A percentile compares a stretch with the other conserved stretches of the same genome.
Evolutionary conservation across 2,113 vertebrate species (phyloP).

Genomic region (Phrynosoma blainvillii): DNA sequence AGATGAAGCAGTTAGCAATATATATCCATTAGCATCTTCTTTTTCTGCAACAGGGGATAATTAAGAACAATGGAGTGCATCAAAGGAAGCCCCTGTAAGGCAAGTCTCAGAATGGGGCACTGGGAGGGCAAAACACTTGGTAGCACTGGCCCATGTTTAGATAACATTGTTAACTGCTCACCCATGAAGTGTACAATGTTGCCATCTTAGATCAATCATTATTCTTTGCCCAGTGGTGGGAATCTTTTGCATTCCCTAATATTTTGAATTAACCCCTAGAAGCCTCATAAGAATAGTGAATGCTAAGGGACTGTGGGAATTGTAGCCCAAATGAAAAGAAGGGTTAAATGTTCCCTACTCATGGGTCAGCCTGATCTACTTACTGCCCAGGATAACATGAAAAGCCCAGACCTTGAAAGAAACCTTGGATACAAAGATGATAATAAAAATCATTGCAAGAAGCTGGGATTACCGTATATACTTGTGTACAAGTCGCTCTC

Average conservation of each 20-base stretch:
- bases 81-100: not conserved
- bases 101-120: not conserved
- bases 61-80: slow-evolving; percentile 29
- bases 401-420: not conserved
- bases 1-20: slow-evolving; percentile 14
- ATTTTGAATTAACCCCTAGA: not conserved
- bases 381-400: no score
- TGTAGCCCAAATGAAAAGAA: not conserved
- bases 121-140: not conserved
- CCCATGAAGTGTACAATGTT: not conserved
- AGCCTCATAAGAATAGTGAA: not conserved
- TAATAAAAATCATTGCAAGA: not conserved
- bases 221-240: no score
- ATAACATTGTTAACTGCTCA: not conserved
- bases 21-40: not conserved
- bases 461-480: not conserved
- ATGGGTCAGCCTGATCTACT: no score
- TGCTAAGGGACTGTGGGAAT: not conserved
- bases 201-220: no score
- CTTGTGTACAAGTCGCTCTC: no score
- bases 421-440: not conserved
- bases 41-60: not conserved
- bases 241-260: not conserved
- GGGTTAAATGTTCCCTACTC: not conserved
- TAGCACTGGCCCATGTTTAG: not conserved